A percentile compares a stretch with the other conserved stretches of the same genome.
phyloP scores from a whole-genome alignment of 2,888 invertebrate genomes.

The Tachina grossa region DNA sequence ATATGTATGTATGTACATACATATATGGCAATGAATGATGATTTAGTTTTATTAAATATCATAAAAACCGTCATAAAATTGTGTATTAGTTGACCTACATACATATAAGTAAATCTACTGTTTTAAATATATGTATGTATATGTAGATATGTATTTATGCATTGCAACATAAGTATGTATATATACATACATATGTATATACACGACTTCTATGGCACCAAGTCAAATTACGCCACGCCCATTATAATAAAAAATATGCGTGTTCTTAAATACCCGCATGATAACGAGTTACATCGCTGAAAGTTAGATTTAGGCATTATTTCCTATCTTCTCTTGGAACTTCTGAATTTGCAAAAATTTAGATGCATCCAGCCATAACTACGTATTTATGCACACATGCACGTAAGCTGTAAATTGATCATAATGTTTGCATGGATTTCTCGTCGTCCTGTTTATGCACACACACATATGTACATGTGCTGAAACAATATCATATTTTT shows the following conservation, averaged over 20 bases:
- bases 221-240: slow-evolving; percentile 12
- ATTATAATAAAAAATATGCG: not conserved
- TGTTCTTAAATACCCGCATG: not conserved
- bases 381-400: not conserved
- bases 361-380: not conserved
- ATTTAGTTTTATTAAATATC: too few relatives aligned
- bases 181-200: not conserved
- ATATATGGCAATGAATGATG: too few relatives aligned
- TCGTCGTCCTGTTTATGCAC: too few relatives aligned
- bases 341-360: not conserved
- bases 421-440: too few relatives aligned
- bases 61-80: not conserved
- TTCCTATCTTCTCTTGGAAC: not conserved
- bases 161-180: too few relatives aligned
- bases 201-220: not conserved
- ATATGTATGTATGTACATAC: too few relatives aligned
- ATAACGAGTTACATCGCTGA: not conserved
- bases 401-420: not conserved
- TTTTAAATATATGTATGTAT: too few relatives aligned
- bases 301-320: too few relatives aligned
- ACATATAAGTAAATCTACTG: not conserved
- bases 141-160: too few relatives aligned
- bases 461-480: not conserved
- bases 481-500: not conserved
- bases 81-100: not conserved